Evolutionary conservation across 1,140 invertebrate genomes (phyloP).

Genomic region (Halotydeus destructor): DNA sequence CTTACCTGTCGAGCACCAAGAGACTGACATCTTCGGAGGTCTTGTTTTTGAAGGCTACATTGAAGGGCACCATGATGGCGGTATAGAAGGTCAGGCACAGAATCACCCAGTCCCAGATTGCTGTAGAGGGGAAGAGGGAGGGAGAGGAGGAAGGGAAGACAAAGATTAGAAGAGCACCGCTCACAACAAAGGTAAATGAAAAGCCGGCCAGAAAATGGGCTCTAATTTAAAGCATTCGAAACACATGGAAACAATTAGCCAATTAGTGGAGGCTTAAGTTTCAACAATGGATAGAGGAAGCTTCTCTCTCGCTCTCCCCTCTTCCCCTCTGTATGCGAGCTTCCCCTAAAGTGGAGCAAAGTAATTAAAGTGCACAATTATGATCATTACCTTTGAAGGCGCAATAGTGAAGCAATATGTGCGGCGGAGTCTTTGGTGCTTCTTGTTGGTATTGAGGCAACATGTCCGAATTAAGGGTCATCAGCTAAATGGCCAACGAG

Average conservation of each 20-base stretch:
- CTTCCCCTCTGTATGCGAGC: too few relatives aligned
- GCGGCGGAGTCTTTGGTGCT: constrained; percentile 95
- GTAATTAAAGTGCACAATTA: too few relatives aligned
- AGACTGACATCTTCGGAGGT: constrained; percentile 94
- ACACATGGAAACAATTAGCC: too few relatives aligned
- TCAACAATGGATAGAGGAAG: too few relatives aligned
- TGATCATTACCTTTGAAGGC: constrained; percentile 82
- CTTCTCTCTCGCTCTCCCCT: too few relatives aligned
- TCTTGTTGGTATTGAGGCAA: constrained; percentile 98
- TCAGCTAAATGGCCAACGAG: constrained; percentile 38
- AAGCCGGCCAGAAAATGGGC: too few relatives aligned
- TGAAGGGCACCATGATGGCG: constrained; percentile 99
- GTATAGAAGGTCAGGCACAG: constrained; percentile 99
- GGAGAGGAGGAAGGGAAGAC: too few relatives aligned
- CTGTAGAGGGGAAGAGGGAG: neutral
- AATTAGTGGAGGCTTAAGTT: too few relatives aligned
- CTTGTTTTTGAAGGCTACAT: constrained; percentile 99
- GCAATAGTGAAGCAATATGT: constrained; percentile 92
- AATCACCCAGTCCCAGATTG: constrained; percentile 94
- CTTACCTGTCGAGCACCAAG: constrained; percentile 55
- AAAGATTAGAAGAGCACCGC: too few relatives aligned
- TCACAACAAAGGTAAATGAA: too few relatives aligned
- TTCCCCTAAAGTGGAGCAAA: too few relatives aligned
- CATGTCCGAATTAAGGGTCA: constrained; percentile 85
- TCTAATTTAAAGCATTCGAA: too few relatives aligned